Base-by-base conservation (phyloP, 2,888 invertebrate genomes). In the Lacanobia oleracea region DNA sequence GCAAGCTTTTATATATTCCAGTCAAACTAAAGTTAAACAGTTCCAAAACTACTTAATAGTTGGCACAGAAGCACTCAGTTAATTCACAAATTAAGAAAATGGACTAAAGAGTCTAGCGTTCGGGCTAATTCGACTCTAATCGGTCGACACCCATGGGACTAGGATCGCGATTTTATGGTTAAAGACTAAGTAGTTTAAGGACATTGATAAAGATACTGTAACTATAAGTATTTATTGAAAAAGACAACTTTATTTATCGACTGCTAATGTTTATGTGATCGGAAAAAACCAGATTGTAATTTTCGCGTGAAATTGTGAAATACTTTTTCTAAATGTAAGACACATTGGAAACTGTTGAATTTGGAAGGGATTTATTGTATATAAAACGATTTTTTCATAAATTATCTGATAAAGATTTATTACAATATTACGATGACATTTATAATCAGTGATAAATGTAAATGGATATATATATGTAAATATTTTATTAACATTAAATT, bases 11-110 rank as follows among this genome's bases (percentile, higher is more conserved):
- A 9, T 16, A 43, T 6, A 0, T 14, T 43, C 14, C 14, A 60
- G 10, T 60, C 18, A 77, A 67, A 51, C 27, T 59, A 79, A 65
- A 1, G 53, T 2, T 37, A 61, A 23, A 33, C 4, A 65, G 12
- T 18, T 12, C 48, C 7, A 27, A 70, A 53, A 68, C 56, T 78
- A 64, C 27, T 56, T 23, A 48, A 43, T 37, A 71, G 51, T 67
- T 62, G 0, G 33, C 54, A 33, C 63, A 67, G 74, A 79, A 72
- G 68, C 63, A 57, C 75, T 75, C 54, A 43, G 21, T 71, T 83
- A 66, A 79, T 72, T 67, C 23, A 60, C 63, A 71, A 79, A 71
- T 81, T 79, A 79, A 79, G 71, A 64, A 71, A 83, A 75, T 83
- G 60, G 40, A 68, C 68, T 60, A 27, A 56, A 63, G 50, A 23